Evolutionary conservation across 1,140 invertebrate genomes (phyloP).

Genomic region (Brachionus paranguensis): DNA sequence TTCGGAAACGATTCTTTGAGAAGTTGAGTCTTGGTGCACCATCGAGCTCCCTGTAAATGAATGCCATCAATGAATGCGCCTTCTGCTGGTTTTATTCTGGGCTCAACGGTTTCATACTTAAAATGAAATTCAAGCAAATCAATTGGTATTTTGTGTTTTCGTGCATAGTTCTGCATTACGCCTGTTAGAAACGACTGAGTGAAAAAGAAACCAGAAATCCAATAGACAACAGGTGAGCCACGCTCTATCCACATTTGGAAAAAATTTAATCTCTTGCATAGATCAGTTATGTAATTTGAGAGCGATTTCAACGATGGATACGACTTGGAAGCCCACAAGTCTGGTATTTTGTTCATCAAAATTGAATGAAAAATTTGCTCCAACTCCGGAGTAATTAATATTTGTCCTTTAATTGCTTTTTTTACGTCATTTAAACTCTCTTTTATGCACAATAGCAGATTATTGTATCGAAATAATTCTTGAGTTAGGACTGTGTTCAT

Average conservation of each 20-base stretch:
- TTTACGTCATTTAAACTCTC: constrained; percentile 67
- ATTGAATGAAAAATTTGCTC: constrained; percentile 80
- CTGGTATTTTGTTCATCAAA: constrained; percentile 70
- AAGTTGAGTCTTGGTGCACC: constrained; percentile 54
- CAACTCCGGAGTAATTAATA: constrained; percentile 77
- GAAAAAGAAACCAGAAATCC: constrained; percentile 55
- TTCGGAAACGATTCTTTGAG: constrained; percentile 75
- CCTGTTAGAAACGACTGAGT: constrained; percentile 57
- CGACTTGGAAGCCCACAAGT: constrained; percentile 56
- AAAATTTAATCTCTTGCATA: constrained; percentile 47
- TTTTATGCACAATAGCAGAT: constrained; percentile 65
- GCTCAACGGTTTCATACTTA: constrained; percentile 44
- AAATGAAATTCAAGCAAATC: constrained; percentile 55
- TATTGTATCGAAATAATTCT: constrained; percentile 82
- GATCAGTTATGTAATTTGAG: constrained; percentile 55
- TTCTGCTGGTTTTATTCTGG: constrained; percentile 47
- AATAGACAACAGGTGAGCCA: constrained; percentile 46
- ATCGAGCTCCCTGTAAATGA: constrained; percentile 59
- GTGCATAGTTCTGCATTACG: constrained; percentile 44
- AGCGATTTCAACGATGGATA: constrained; percentile 57
- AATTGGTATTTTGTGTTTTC: constrained; percentile 57
- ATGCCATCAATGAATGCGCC: constrained; percentile 57
- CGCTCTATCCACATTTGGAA: neutral
- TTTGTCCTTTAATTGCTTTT: constrained; percentile 71
- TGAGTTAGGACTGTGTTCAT: constrained; percentile 88